Base-by-base conservation (phyloP, 2,113 vertebrate genomes). In the Daboia siamensis region DNA sequence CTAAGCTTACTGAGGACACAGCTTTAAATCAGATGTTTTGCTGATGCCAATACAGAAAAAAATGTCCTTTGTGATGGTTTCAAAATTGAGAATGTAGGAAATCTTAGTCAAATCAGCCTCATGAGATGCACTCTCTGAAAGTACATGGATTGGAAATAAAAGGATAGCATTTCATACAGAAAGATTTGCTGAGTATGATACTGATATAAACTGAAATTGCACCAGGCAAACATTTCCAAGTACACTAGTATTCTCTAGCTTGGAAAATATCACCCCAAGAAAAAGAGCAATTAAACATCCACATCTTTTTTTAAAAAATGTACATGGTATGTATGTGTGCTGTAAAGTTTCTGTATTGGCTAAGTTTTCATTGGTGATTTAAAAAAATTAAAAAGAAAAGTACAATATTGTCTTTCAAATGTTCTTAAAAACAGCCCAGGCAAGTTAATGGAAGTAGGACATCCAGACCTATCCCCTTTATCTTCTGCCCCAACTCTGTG, bases 281-380 rank as follows among this genome's bases (percentile, higher is more conserved):
- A 90, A 44, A 3, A 20, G 17, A 15, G 20, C 86, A 85, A 52
- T 55, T 91, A 87, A 95, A 95, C 95, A 90, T 29, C 2, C 48
- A 80, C 7, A 87, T 24, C 39, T 94, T 93, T 20, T 44, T 93
- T 93, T 44, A 0, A 88, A 44, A 2, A 44, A 90, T 87, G 48
- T 93, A 12, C 39, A 91, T 1, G 57, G 44, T n/a, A 11, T 84
- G 88, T 56, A 92, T 80, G 29, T 12, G 6, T 17, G 17, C 86
- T 5, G 33, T 52, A 24, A 89, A 61, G 48, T 86, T 94, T 90
- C 51, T 92, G 90, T 91, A 85, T 91, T 17, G 89, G 33, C 88
- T 94, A 15, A 26, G 9, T 91, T 93, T 87, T 69, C 52, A 91
- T 80, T 46, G 23, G 61, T 39, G 87, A 89, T 24, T 74, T 3